These are phyloP conservation scores for Silurus glanis DNA, from an alignment of 2,113 vertebrate genomes.

Conservation along the genomic window DNA sequence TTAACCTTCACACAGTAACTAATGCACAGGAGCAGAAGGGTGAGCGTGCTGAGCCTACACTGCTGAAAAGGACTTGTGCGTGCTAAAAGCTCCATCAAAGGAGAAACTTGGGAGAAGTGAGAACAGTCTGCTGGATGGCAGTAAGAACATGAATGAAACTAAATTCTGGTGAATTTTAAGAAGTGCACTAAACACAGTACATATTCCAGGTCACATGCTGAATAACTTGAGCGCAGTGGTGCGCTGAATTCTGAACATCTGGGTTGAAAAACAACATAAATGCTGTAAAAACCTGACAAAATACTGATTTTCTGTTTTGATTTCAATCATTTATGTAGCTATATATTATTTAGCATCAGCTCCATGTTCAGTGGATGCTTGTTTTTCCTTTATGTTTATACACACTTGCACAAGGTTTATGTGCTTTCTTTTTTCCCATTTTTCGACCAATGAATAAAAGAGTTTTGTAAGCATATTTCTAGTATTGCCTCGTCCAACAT, in stretches of 20 bases:
- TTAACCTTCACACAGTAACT: conserved; percentile 18
- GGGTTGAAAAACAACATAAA: neutral
- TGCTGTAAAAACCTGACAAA: neutral
- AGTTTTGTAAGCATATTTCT: neutral
- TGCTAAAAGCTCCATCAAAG: conserved; percentile 25
- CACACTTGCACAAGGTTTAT: neutral
- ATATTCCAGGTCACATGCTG: neutral
- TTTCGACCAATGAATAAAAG: neutral
- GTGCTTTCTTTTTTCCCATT: neutral
- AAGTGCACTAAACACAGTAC: neutral
- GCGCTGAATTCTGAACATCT: neutral
- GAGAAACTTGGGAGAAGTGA: neutral
- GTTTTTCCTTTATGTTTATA: neutral
- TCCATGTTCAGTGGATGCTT: neutral
- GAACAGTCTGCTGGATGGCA: neutral
- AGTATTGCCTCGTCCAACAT: neutral
- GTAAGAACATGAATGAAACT: neutral
- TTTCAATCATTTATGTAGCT: neutral
- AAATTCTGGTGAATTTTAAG: neutral
- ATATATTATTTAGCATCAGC: neutral
- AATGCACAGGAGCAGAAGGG: conserved; percentile 25
- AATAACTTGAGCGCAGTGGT: neutral
- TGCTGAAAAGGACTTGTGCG: neutral
- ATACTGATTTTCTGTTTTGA: neutral
- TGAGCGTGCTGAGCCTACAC: conserved; percentile 12